phyloP scores from a whole-genome alignment of 2,888 invertebrate species.

The Oasisia sp. region DNA sequence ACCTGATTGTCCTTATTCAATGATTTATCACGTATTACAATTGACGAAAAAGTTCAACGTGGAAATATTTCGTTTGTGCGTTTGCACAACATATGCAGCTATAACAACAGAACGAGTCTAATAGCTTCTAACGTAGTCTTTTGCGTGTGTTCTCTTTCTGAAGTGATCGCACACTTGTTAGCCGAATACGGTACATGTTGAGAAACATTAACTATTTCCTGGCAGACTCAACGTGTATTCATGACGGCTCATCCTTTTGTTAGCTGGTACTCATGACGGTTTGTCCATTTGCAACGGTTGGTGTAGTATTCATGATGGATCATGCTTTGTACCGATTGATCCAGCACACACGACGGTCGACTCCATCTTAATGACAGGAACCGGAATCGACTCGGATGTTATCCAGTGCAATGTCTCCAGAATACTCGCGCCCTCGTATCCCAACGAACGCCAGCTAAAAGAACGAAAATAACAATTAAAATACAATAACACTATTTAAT shows the following conservation, averaged over 20 bases:
- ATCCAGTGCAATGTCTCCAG: slow-evolving; percentile 35
- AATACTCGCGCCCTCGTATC: slow-evolving; percentile 30
- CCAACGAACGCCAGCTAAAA: slow-evolving; percentile 34
- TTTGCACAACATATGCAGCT: too few relatives aligned
- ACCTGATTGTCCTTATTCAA: too few relatives aligned
- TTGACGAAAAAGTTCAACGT: too few relatives aligned
- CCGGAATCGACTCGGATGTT: slow-evolving; percentile 25
- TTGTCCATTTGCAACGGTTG: neutral
- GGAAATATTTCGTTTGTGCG: too few relatives aligned
- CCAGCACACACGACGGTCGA: neutral
- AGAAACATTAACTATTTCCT: neutral
- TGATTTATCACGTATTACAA: too few relatives aligned
- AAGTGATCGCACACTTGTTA: too few relatives aligned
- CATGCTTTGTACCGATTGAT: neutral
- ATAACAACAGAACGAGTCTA: too few relatives aligned
- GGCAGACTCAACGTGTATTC: neutral
- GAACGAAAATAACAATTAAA: neutral
- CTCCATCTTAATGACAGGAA: neutral
- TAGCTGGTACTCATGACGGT: neutral
- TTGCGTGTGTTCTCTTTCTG: too few relatives aligned
- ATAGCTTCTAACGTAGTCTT: too few relatives aligned
- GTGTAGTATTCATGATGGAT: neutral
- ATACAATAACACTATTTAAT: neutral
- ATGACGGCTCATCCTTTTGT: neutral
- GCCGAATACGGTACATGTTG: too few relatives aligned